These are phyloP conservation scores for Mythimna ferrago DNA, from an alignment of 2,888 invertebrate genomes.

Conservation along the genomic window DNA sequence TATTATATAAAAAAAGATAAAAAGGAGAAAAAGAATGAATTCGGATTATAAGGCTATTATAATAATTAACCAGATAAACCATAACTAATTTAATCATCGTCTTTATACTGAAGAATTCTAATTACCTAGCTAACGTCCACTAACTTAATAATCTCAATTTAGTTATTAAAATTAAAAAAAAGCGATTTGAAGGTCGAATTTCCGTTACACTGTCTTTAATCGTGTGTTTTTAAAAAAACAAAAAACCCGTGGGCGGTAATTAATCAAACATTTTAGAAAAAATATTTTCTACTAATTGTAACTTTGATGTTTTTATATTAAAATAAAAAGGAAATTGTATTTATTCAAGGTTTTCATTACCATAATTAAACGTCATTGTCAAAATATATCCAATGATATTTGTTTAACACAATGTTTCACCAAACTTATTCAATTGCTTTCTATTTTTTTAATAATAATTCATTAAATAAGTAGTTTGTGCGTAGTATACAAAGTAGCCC, in stretches of 20 bases:
- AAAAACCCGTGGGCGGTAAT: conserved; percentile 5
- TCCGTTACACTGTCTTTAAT: not conserved
- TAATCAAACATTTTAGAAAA: conserved; percentile 7
- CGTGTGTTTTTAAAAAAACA: conserved; percentile 14
- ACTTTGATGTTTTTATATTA: conserved; percentile 7
- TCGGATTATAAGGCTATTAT: no score
- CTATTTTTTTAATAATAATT: no score
- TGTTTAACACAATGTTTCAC: not conserved
- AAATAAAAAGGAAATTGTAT: not conserved
- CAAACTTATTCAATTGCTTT: not conserved
- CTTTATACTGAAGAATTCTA: not conserved
- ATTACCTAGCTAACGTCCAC: not conserved
- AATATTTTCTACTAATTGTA: not conserved
- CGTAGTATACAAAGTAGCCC: no score
- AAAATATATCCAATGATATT: not conserved
- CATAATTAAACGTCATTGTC: not conserved
- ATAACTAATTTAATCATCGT: not conserved
- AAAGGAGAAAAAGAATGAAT: no score
- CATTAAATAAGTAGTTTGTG: not conserved
- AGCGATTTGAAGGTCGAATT: not conserved
- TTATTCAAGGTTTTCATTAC: not conserved
- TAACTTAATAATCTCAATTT: not conserved
- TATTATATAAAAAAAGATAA: no score
- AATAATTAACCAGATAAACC: not conserved
- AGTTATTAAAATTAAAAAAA: not conserved